These are phyloP conservation scores for Oxyruncus cristatus DNA, from an alignment of 2,113 vertebrate species.

Conservation along the genomic window DNA sequence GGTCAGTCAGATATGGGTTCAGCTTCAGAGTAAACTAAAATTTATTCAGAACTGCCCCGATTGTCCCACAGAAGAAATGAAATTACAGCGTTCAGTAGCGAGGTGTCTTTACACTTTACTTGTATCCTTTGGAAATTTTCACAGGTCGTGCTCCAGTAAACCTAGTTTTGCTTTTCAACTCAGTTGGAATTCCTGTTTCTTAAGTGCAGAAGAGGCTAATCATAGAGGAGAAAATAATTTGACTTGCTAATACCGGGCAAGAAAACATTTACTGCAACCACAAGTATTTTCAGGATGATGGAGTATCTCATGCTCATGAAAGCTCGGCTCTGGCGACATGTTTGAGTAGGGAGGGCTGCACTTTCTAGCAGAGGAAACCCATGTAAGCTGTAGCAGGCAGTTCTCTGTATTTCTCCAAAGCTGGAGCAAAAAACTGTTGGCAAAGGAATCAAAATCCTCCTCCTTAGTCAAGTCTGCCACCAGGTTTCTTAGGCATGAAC, in stretches of 20 bases:
- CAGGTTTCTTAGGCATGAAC: background rate
- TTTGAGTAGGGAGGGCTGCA: constrained; percentile 1
- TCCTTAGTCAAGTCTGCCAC: background rate
- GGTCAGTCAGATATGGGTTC: background rate
- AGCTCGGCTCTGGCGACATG: constrained; percentile 42
- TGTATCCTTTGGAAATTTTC: background rate
- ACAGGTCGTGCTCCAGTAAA: background rate
- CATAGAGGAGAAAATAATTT: constrained; percentile 68
- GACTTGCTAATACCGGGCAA: constrained; percentile 69
- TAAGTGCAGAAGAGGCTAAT: constrained; percentile 69
- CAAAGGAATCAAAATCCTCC: background rate
- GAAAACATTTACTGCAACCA: constrained; percentile 66
- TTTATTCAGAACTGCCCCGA: background rate
- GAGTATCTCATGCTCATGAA: constrained; percentile 2
- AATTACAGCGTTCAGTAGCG: background rate
- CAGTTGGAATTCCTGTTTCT: constrained; percentile 62
- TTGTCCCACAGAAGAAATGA: background rate
- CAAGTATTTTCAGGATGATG: constrained; percentile 64
- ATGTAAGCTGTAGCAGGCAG: background rate
- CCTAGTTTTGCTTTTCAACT: constrained; percentile 42
- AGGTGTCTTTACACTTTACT: background rate
- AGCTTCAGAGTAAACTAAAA: background rate
- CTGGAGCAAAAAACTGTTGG: background rate
- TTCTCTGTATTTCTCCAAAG: background rate
- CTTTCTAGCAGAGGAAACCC: constrained; percentile 14